phyloP scores from a whole-genome alignment of 2,113 vertebrate genomes.

The Aspidoscelis tigris region DNA sequence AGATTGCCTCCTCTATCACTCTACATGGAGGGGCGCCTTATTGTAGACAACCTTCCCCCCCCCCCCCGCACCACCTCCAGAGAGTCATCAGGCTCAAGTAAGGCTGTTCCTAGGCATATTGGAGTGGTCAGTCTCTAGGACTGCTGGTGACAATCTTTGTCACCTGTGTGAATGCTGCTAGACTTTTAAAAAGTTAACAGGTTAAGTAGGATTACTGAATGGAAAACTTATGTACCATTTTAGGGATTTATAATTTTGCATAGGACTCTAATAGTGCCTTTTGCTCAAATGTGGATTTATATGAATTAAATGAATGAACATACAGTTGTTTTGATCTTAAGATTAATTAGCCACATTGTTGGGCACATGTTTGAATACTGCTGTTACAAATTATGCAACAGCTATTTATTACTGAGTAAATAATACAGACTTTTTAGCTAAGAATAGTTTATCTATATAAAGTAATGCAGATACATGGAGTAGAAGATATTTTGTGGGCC shows the following conservation, averaged over 20 bases:
- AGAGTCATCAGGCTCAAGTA: too few species aligned
- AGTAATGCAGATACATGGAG: not conserved
- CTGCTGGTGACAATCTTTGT: too few species aligned
- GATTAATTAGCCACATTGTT: not conserved
- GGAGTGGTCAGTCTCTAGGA: too few species aligned
- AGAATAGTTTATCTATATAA: not conserved
- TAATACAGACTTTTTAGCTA: constrained; percentile 7
- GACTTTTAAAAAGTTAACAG: too few species aligned
- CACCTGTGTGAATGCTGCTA: too few species aligned
- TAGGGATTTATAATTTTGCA: not conserved
- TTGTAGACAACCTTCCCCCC: too few species aligned
- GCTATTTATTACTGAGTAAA: not conserved
- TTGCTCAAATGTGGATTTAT: not conserved
- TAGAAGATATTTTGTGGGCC: not conserved
- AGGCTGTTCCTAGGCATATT: not conserved
- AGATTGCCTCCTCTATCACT: too few species aligned
- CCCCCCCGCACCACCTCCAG: too few species aligned
- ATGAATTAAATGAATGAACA: not conserved
- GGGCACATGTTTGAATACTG: not conserved
- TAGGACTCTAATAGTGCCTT: not conserved
- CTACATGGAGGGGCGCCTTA: too few species aligned
- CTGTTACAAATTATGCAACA: not conserved
- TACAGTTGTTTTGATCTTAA: not conserved
- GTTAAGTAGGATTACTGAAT: not conserved
- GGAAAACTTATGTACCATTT: not conserved